Evolutionary conservation across 2,888 invertebrate genomes (phyloP), one percentile per base, ranked within the genome.

Genomic region (Celastrina argiolus): DNA sequence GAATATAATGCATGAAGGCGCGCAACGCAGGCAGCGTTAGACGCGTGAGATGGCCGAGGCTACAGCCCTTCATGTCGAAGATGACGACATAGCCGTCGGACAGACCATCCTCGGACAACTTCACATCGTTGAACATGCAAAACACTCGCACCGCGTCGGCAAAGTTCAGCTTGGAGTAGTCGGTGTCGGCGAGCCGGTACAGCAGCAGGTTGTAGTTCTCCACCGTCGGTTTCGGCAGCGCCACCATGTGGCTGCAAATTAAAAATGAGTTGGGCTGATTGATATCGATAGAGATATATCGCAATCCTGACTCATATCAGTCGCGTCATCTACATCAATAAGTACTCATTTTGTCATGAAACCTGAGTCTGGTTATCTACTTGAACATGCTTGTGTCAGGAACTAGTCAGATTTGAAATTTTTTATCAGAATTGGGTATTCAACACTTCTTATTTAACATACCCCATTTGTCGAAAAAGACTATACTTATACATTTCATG

Each of bases 1-100:
- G 94, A 73, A 94, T 94, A 76, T 94, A 94, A 70, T 91, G 81
- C 93, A 94, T 94, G 76, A 94, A 94, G 2, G 93, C 92, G 72
- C 93, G 84, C 31, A 94, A 77, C 2, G 93, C 93, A 0, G 94
- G 93, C 65, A 94, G 76, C 59, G 93, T 94, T 12, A 94, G 93
- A 73, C 94, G 85, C 0, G 94, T 93, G 65, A 94, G 78, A 79
- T 94, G 94, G 0, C 94, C 94, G n/a, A 94, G 81, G 58, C 92
- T 92, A 71, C 94, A 92, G 18, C 94, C 93, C 79, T 93, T 94
- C 94, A 94, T 94, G 75, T 94, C 94, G 73, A 94, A 94, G 69
- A 94, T 89, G 34, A 94, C 93, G 66, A 94, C 88, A 75, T 94
- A 94, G 0, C 90, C 93, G 56, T 91, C 91, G 16, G 89, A 87